Evolutionary conservation across 2,113 vertebrate species (phyloP).

Genomic region (Plotosus lineatus): DNA sequence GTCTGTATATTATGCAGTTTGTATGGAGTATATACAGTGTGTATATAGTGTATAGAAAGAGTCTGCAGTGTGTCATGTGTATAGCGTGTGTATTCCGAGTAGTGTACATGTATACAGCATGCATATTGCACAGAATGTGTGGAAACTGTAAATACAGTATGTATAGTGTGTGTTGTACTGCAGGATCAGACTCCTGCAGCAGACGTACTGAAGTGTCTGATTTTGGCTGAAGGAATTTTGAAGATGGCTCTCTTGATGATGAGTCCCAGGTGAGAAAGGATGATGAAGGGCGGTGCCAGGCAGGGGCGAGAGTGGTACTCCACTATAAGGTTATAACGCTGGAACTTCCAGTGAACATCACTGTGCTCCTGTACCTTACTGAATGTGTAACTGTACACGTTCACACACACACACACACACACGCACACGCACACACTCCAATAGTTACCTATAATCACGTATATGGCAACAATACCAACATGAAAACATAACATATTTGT

Average conservation of each 20-base stretch:
- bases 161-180: not conserved
- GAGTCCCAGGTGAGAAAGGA: slow-evolving; percentile 80
- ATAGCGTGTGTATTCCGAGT: not conserved
- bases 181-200: too few relatives aligned
- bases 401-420: slow-evolving; percentile 11
- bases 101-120: not conserved
- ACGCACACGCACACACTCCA: slow-evolving; percentile 13
- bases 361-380: slow-evolving; percentile 84
- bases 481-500: too few relatives aligned
- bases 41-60: not conserved
- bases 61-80: not conserved
- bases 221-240: slow-evolving; percentile 56
- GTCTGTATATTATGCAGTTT: too few relatives aligned
- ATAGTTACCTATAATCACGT: too few relatives aligned
- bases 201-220: slow-evolving; percentile 65
- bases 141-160: not conserved
- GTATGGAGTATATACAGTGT: too few relatives aligned
- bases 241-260: slow-evolving; percentile 70
- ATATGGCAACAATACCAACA: too few relatives aligned
- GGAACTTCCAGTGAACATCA: slow-evolving; percentile 86
- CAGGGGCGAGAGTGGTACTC: slow-evolving; percentile 83
- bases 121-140: not conserved
- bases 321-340: slow-evolving; percentile 84
- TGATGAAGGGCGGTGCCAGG: slow-evolving; percentile 82
- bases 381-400: slow-evolving; percentile 79